phyloP scores from a whole-genome alignment of 2,888 invertebrate genomes.

The Aspidiotus rigidus region DNA sequence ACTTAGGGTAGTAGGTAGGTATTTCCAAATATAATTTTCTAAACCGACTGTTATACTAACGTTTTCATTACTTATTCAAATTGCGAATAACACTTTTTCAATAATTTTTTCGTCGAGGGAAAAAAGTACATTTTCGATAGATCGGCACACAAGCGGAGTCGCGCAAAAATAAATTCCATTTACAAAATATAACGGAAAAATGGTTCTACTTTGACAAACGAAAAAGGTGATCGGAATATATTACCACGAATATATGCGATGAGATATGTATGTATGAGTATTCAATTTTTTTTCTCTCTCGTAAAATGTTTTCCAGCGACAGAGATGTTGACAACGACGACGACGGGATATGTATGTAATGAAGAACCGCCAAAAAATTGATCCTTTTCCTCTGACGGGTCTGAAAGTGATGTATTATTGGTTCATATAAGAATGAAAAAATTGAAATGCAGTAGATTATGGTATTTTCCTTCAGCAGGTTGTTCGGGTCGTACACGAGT shows the following conservation, averaged over 20 bases:
- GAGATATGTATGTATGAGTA: constrained; percentile 25
- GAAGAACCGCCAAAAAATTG: constrained; percentile 10
- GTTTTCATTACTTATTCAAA: no score
- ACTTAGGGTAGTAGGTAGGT: no score
- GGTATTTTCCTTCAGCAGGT: no score
- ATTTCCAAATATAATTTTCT: no score
- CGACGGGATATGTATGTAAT: constrained; percentile 8
- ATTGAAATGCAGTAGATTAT: constrained; percentile 21
- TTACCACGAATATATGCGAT: constrained; percentile 22
- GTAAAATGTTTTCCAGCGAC: constrained; percentile 27
- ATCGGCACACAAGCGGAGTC: not conserved
- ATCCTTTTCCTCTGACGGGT: constrained; percentile 26
- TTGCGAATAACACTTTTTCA: no score
- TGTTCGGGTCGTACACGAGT: no score
- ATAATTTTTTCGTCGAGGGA: no score
- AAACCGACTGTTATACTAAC: no score
- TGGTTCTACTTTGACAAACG: constrained; percentile 19
- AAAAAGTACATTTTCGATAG: no score
- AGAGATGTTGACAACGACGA: not conserved
- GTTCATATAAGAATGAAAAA: constrained; percentile 24
- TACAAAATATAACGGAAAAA: constrained; percentile 30
- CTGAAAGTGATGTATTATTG: constrained; percentile 33
- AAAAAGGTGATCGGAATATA: constrained; percentile 33
- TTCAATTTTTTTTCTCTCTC: constrained; percentile 18
- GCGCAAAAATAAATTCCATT: constrained; percentile 18